Base-by-base conservation (phyloP, 2,113 vertebrate genomes). In the Zosterops lateralis region DNA sequence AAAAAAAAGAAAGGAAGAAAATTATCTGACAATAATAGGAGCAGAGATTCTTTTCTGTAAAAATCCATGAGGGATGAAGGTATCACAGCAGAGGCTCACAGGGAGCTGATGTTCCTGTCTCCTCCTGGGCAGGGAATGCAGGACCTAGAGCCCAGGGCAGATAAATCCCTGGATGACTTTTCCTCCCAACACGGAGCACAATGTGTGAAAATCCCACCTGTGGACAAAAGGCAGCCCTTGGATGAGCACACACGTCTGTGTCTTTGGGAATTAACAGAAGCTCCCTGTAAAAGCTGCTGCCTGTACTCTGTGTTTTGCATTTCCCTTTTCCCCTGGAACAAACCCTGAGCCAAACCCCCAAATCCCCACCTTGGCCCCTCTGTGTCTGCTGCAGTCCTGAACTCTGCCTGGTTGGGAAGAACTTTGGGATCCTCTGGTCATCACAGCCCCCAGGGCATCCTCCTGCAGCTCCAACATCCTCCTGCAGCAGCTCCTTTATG, bases 401-500 rank as follows among this genome's bases (percentile, higher is more conserved):
- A 1, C 25, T 57, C 29, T 22, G 31, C 2, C 17, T 66, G 74
- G 42, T 4, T 73, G 18, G 4, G 1, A n/a, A 22, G 3, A 29
- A 0, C 32, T 22, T 11, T 3, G 7, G 54, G 36, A 54, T 3
- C 4, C 21, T 20, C 3, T 32, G 20, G 25, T 6, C 19, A 2
- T 6, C 47, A 4, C 3, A 22, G 26, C 5, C 38, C n/a, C 19
- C 34, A 13, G 28, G 24, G 12, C 22, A 17, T 8, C 21, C 20
- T 19, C 62, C 66, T 60, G 54, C 56, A 50, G 56, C 32, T 56
- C 60, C 2, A 1, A 4, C 15, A 16, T 7, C 38, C 19, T 1
- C 4, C 4, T 12, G 12, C 1, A 3, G 34, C 2, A 10, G 32
- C 26, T 73, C 22, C 50, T 61, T 28, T 5, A 1, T 2, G 28